Evolutionary conservation across 2,888 invertebrate species (phyloP), one percentile per base, ranked within the genome.

Genomic region (Callyntrura guangdongensis): DNA sequence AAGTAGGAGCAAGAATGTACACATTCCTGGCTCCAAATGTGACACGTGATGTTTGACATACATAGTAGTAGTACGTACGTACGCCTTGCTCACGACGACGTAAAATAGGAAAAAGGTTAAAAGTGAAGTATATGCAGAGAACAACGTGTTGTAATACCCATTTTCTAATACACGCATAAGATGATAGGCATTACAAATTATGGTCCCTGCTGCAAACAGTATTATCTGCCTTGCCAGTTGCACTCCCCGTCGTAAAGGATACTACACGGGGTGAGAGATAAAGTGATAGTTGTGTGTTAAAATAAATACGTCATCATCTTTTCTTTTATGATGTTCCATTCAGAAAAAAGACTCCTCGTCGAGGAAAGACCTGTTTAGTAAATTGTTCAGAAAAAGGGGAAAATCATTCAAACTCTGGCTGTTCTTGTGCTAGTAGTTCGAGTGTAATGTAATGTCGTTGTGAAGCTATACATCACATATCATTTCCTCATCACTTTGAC

Each of bases 341-440:
- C 27, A n/a, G 64, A 61, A 59, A 45, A 45, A 59, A 20, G 49
- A 59, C 17, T 49, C 36, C 25, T 85, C 56, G 6, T 36, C 6
- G 36, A 4, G 6, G 14, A 49, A 74, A 85, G 53, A 74, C 12
- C 36, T 20, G 69, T 47, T 86, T 25, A 8, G 47, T 61, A 77
- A 61, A 47, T 25, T 9, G 14, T 74, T 77, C 61, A 14, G n/a
- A 74, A 69, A 56, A 77, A 61, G 56, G n/a, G 17, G 56, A 27
- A 45, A 69, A 85, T 85, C 85, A 85, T 85, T 85, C 85, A 85
- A 25, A 59, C 36, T n/a, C 45, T 74, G 14, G n/a, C n/a, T 85
- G 72, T 59, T 20, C 77, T 53, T 49, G 47, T 74, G 0, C 9
- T n/a, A 59, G n/a, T 59, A n/a, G n/a, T 8, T 17, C 9, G 69